Percentiles rank a stretch among this genome's conserved stretches.
Conservation (phyloP, 1,140 invertebrate genomes). For the Papilio dardanus region DNA sequence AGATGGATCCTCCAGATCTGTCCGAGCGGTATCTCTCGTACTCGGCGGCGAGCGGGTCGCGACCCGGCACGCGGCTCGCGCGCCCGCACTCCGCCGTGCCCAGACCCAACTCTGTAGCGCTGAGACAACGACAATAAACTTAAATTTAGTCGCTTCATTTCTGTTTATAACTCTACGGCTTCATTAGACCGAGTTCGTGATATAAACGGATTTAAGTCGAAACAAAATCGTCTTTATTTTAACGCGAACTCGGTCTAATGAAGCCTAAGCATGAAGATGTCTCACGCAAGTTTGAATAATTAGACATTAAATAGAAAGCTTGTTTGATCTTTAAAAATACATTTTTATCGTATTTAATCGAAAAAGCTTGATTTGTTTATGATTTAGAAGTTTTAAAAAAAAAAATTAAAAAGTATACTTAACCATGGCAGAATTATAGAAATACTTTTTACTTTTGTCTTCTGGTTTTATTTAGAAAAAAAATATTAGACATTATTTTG, state of each 20-base stretch:
- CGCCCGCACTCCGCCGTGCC: slow-evolving; percentile 65
- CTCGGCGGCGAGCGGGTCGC: slow-evolving; percentile 42
- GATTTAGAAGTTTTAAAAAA: neutral
- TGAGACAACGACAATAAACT: slow-evolving; percentile 53
- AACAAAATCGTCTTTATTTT: no score
- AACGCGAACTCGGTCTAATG: no score
- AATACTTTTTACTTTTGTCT: neutral
- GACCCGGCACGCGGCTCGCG: slow-evolving; percentile 50
- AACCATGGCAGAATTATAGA: neutral
- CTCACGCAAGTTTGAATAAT: no score
- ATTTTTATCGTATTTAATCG: slow-evolving; percentile 2
- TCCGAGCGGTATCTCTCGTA: slow-evolving; percentile 69
- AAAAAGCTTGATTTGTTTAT: neutral
- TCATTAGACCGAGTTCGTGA: no score
- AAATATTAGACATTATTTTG: neutral
- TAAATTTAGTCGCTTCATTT: no score
- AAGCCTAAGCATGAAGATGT: no score
- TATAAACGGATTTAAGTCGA: no score
- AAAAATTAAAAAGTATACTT: neutral
- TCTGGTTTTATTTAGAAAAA: neutral
- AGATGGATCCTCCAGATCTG: slow-evolving; percentile 69
- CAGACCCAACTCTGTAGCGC: slow-evolving; percentile 57
- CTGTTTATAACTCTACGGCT: no score
- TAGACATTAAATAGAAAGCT: no score
- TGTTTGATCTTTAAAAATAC: neutral